Evolutionary conservation across 2,888 invertebrate species (phyloP).

Genomic region (Malachius bipustulatus): DNA sequence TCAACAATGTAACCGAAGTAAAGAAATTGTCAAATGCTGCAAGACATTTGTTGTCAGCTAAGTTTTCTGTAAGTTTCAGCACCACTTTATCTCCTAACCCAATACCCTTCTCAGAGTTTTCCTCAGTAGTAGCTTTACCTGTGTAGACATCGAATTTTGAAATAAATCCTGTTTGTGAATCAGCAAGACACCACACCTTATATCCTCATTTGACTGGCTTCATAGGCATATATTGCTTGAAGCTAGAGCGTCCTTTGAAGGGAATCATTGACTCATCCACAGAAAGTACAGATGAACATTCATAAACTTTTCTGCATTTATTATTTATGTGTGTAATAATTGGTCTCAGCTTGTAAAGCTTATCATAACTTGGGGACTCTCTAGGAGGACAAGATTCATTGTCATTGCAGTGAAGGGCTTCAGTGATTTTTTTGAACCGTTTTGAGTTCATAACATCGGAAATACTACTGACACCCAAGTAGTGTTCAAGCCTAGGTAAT

Average conservation of each 20-base stretch:
- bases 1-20: neutral
- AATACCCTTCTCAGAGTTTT: neutral
- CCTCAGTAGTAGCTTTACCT: neutral
- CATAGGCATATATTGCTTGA: too few species aligned
- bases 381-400: conserved; percentile 2
- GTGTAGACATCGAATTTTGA: too few species aligned
- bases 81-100: neutral
- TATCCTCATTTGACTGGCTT: too few species aligned
- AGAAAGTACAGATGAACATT: too few species aligned
- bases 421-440: conserved; percentile 1
- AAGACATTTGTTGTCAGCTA: neutral
- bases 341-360: too few species aligned
- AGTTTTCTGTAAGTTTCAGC: neutral
- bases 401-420: conserved; percentile 3
- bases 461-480: neutral
- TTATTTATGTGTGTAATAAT: too few species aligned
- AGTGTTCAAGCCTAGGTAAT: neutral
- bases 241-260: too few species aligned
- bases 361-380: neutral
- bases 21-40: neutral
- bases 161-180: too few species aligned
- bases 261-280: too few species aligned
- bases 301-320: too few species aligned
- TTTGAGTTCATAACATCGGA: neutral
- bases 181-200: too few species aligned